phyloP scores from a whole-genome alignment of 2,113 vertebrate species.

The Corythornis vintsioides region DNA sequence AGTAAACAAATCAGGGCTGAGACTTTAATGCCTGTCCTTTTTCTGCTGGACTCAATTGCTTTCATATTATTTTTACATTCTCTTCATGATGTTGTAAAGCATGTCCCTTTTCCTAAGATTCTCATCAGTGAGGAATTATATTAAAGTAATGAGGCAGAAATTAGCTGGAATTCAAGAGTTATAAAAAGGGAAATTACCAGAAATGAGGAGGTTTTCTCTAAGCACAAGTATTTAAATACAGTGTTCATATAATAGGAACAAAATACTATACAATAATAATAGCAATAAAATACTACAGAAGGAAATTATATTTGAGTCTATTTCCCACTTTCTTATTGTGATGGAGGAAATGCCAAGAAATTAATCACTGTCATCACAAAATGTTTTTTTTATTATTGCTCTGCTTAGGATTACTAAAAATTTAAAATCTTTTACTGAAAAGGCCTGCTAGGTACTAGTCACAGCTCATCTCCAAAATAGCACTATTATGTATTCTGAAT shows the following conservation, averaged over 20 bases:
- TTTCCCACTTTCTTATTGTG: constrained; percentile 14
- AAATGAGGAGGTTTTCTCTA: constrained; percentile 30
- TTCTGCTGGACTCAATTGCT: background rate
- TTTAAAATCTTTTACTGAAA: background rate
- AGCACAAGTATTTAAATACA: constrained; percentile 11
- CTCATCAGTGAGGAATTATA: constrained; percentile 35
- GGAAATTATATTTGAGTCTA: background rate
- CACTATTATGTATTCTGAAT: background rate
- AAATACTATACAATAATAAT: background rate
- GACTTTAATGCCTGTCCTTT: background rate
- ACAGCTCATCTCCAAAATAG: constrained; percentile 5
- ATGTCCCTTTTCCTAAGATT: background rate
- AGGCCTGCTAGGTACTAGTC: background rate
- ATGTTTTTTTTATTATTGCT: constrained; percentile 12
- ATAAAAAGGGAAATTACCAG: constrained; percentile 30
- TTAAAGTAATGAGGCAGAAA: constrained; percentile 48
- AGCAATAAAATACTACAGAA: constrained; percentile 3
- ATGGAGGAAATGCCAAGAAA: constrained; percentile 11
- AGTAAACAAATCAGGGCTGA: background rate
- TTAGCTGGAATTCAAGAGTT: constrained; percentile 39
- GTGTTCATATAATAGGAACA: constrained; percentile 2
- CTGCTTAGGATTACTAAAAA: constrained; percentile 9
- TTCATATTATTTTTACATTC: background rate
- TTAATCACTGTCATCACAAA: background rate
- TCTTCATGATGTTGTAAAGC: background rate